phyloP scores from a whole-genome alignment of 1,140 invertebrate species.

The Thaumetopoea pityocampa region DNA sequence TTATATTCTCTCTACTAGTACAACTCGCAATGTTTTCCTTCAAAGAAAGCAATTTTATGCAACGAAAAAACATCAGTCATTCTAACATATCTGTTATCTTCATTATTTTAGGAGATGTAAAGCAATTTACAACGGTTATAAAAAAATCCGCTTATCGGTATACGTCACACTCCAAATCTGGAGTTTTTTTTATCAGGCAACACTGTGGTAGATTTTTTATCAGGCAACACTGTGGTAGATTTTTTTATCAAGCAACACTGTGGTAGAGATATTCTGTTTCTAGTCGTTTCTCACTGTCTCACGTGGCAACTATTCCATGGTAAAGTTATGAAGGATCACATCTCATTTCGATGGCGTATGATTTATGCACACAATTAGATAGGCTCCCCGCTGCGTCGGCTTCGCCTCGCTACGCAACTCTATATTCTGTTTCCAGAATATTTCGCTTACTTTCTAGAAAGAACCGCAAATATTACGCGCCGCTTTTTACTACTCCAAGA shows the following conservation, averaged over 20 bases:
- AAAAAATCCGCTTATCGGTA: slow-evolving; percentile 6
- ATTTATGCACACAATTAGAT: slow-evolving; percentile 62
- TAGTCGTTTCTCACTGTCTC: slow-evolving; percentile 8
- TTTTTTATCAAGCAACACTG: slow-evolving; percentile 11
- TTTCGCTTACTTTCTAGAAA: no score
- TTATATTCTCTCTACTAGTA: no score
- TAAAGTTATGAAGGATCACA: slow-evolving; percentile 31
- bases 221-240: no score
- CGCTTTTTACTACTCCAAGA: no score
- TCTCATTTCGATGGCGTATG: slow-evolving; percentile 54
- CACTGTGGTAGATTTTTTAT: no score
- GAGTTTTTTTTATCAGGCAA: slow-evolving; percentile 14
- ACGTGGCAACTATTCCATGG: slow-evolving; percentile 21
- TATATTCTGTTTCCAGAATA: no score
- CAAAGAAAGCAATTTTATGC: no score
- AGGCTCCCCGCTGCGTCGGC: slow-evolving; percentile 31
- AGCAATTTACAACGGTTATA: slow-evolving; percentile 3
- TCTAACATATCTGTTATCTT: no score
- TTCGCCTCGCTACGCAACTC: background rate
- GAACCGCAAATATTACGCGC: no score
- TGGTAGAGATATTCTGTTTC: slow-evolving; percentile 7
- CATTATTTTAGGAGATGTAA: no score
- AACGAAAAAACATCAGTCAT: no score
- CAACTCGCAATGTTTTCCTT: no score
- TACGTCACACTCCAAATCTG: background rate